A percentile compares a stretch with the other conserved stretches of the same genome.
Evolutionary conservation across 2,888 invertebrate species (phyloP).

Genomic region (Sylvicola fuscatus): DNA sequence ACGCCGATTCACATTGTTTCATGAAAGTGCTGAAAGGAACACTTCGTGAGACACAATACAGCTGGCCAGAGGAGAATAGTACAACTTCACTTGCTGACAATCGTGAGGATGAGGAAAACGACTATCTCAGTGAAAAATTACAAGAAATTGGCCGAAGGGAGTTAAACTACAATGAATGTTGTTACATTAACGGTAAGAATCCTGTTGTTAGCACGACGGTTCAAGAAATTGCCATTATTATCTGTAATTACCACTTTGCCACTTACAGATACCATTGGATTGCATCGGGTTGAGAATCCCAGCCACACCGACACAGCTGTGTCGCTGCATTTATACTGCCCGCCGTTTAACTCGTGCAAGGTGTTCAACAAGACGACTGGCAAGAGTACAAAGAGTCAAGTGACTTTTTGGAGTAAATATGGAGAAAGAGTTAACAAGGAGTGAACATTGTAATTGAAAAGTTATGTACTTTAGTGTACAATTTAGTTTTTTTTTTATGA

Average conservation of each 20-base stretch:
- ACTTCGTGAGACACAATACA: conserved; percentile 50
- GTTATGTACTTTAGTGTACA: no score
- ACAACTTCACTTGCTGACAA: conserved; percentile 5
- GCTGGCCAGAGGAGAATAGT: conserved; percentile 9
- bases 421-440: conserved; percentile 34
- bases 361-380: conserved; percentile 87
- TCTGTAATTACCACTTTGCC: conserved; percentile 1
- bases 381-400: conserved; percentile 40
- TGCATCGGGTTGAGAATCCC: conserved; percentile 90
- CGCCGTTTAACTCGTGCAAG: conserved; percentile 72
- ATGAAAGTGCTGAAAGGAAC: conserved; percentile 83
- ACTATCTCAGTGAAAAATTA: conserved; percentile 32
- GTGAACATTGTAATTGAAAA: background rate
- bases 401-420: conserved; percentile 87
- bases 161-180: conserved; percentile 58
- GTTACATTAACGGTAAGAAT: conserved; percentile 79
- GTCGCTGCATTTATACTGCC: conserved; percentile 87
- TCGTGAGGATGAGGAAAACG: conserved; percentile 13
- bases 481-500: no score
- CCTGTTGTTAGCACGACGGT: conserved; percentile 3
- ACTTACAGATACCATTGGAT: conserved; percentile 66
- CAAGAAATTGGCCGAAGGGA: conserved; percentile 39
- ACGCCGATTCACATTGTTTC: conserved; percentile 90
- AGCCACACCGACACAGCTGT: conserved; percentile 77
- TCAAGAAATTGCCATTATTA: conserved; percentile 1